Evolutionary conservation across 2,888 invertebrate genomes (phyloP).

Genomic region (Napeogenes sylphis): DNA sequence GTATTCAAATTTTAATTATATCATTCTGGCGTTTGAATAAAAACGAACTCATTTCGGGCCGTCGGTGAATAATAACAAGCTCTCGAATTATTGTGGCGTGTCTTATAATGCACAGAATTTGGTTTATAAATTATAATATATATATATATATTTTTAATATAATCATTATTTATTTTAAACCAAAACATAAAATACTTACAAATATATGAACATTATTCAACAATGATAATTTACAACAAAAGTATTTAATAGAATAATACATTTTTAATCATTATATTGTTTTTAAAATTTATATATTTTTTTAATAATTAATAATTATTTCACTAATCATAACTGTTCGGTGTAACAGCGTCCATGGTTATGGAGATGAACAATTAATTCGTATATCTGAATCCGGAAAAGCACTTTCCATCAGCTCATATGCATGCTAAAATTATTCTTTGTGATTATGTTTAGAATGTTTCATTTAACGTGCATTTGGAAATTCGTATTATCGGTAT

Average conservation of each 20-base stretch:
- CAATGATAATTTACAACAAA: no score
- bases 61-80: constrained; percentile 71
- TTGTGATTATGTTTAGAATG: constrained; percentile 61
- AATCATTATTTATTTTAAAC: no score
- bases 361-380: constrained; percentile 73
- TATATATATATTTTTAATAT: neutral
- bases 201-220: no score
- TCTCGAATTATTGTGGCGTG: constrained; percentile 48
- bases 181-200: no score
- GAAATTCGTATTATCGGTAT: neutral
- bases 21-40: constrained; percentile 74
- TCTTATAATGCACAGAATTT: constrained; percentile 50
- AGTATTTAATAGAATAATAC: no score
- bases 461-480: constrained; percentile 36
- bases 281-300: neutral
- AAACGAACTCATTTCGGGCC: constrained; percentile 70
- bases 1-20: constrained; percentile 77
- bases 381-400: constrained; percentile 69
- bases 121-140: neutral
- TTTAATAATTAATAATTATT: neutral
- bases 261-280: neutral
- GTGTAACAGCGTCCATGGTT: constrained; percentile 46
- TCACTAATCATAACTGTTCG: constrained; percentile 25
- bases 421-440: constrained; percentile 65
- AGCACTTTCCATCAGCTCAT: constrained; percentile 71